Evolutionary conservation across 1,140 invertebrate genomes (phyloP).

Genomic region (Oncopeltus fasciatus): DNA sequence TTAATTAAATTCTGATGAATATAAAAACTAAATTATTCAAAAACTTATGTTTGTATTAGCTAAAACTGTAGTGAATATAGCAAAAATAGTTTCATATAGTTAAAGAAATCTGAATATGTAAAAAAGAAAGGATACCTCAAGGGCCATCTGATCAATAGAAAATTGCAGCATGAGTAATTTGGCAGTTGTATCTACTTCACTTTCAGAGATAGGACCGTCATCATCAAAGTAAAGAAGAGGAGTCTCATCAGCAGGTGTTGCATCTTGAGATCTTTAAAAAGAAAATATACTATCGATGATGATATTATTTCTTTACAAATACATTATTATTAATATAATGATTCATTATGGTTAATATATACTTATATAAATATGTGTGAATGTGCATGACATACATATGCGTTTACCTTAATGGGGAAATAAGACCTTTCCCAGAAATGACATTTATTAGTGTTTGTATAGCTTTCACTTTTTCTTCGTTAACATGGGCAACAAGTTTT

Average conservation of each 20-base stretch:
- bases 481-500: constrained; percentile 73
- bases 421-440: constrained; percentile 31
- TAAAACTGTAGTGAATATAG: too few species aligned
- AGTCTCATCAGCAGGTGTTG: constrained; percentile 10
- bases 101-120: too few species aligned
- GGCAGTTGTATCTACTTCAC: constrained; percentile 39
- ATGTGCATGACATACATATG: not conserved
- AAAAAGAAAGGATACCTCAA: constrained; percentile 61
- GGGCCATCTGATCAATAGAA: constrained; percentile 69
- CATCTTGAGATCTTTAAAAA: constrained; percentile 21
- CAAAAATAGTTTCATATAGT: too few species aligned
- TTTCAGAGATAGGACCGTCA: constrained; percentile 20
- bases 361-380: not conserved
- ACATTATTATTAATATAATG: not conserved
- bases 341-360: not conserved
- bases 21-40: too few species aligned
- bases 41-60: too few species aligned
- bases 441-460: constrained; percentile 36
- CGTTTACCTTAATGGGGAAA: constrained; percentile 31
- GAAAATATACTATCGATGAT: not conserved
- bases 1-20: too few species aligned
- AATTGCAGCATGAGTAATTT: constrained; percentile 73
- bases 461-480: constrained; percentile 68
- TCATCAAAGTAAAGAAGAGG: constrained; percentile 17
- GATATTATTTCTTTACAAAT: not conserved